Conservation (phyloP, 2,113 vertebrate species). For the Corythornis cristatus region DNA sequence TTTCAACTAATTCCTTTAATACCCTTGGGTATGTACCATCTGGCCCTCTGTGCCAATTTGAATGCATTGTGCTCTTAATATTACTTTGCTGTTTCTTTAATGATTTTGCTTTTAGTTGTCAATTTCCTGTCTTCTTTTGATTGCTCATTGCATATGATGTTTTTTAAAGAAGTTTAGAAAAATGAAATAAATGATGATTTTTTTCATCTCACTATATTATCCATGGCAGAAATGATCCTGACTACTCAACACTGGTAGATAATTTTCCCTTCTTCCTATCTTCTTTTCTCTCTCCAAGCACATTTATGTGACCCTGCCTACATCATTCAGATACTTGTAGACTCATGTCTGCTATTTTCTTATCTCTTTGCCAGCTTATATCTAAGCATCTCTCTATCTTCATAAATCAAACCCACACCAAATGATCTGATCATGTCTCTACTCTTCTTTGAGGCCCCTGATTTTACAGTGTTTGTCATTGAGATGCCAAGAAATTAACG, state of each 20-base stretch:
- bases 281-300: neutral
- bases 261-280: slow-evolving; percentile 10
- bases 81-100: slow-evolving; percentile 50
- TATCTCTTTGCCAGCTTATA: neutral
- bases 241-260: neutral
- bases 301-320: neutral
- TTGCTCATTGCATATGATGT: neutral
- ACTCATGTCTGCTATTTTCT: slow-evolving; percentile 18
- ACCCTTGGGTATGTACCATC: slow-evolving; percentile 63
- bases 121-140: slow-evolving; percentile 10
- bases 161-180: neutral
- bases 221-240: neutral
- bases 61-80: slow-evolving; percentile 33
- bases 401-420: slow-evolving; percentile 11
- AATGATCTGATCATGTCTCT: neutral
- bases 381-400: neutral
- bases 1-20: slow-evolving; percentile 72
- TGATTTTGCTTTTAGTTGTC: neutral
- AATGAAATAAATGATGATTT: neutral
- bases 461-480: neutral
- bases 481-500: neutral
- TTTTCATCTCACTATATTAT: neutral
- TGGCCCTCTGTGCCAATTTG: slow-evolving; percentile 36
- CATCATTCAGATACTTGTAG: neutral
- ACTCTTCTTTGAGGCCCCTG: neutral